Evolutionary conservation across 2,888 invertebrate species (phyloP).

Genomic region (Pseudococcus viburni): DNA sequence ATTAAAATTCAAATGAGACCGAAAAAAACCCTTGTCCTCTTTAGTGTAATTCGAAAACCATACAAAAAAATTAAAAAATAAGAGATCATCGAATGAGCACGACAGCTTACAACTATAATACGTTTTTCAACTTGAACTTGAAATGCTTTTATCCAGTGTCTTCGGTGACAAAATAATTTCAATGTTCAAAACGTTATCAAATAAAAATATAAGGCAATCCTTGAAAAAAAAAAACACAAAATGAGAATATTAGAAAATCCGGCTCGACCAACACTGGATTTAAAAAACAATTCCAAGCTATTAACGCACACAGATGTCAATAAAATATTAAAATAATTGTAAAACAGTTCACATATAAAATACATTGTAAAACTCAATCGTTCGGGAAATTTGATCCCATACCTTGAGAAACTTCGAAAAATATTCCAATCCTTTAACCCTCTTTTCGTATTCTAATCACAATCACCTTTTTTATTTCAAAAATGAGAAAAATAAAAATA

Average conservation of each 20-base stretch:
- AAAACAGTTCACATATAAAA: constrained; percentile 30
- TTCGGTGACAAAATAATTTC: neutral
- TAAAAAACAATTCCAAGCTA: neutral
- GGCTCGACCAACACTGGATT: neutral
- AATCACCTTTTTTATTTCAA: constrained; percentile 25
- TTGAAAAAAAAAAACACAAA: neutral
- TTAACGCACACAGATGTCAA: neutral
- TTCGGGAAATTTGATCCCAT: neutral
- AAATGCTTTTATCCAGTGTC: neutral
- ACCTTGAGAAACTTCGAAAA: constrained; percentile 18
- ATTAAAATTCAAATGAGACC: neutral
- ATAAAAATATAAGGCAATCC: neutral
- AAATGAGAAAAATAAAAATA: constrained; percentile 20
- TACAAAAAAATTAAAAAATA: constrained; percentile 62
- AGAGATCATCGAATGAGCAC: constrained; percentile 65
- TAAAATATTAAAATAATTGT: constrained; percentile 48
- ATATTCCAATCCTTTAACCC: neutral
- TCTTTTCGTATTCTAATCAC: neutral
- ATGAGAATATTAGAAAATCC: neutral
- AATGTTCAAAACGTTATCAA: no score
- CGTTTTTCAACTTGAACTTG: neutral
- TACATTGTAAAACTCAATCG: constrained; percentile 4
- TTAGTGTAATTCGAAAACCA: constrained; percentile 33
- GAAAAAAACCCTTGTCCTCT: constrained; percentile 26
- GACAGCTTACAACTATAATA: constrained; percentile 62